Base-by-base conservation (phyloP, 2,888 invertebrate genomes). In the Thereva nobilitata region DNA sequence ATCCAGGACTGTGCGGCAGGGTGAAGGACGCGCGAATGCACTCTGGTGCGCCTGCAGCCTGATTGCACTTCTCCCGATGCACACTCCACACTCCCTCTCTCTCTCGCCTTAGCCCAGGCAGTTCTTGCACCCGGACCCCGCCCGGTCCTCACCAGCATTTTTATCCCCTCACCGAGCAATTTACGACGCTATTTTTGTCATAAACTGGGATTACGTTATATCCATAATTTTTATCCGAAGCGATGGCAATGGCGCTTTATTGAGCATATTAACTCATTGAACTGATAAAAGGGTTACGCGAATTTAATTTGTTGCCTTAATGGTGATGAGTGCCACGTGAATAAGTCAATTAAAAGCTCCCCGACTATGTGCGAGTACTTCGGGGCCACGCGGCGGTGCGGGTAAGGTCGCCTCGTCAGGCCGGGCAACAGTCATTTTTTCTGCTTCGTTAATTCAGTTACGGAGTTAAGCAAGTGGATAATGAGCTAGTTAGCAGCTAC, bases 121-220 rank as follows among this genome's bases (percentile, higher is more conserved):
- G 23, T 23, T 23, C 23, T 23, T 56, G 44, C 56, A 44, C 44
- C 42, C 42, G 56, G 3, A 34, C 12, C 44, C 35, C 5, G 56
- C 42, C 3, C 10, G 12, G 10, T 12, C 5, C 40, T 38, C 37
- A 45, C n/a, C 35, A 37, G 59, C 45, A 10, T 37, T n/a, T 59
- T 42, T 12, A 59, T 45, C 49, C 47, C 38, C 59, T 45, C 23
- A 37, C 45, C 49, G 49, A 59, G 45, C 49, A 59, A 59, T 59
- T 45, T 59, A 59, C 49, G 59, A 49, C 59, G 59, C 59, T 59
- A 47, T 59, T 59, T 59, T 59, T 49, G 59, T 47, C 49, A 49
- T 59, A 59, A 59, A 59, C 59, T 59, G 12, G 59, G 59, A 59
- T 59, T 59, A 59, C 47, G 38, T 49, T 38, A 42, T 59, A 59